phyloP scores from a whole-genome alignment of 2,797 vertebrate species.

The Sciurus carolinensis region DNA sequence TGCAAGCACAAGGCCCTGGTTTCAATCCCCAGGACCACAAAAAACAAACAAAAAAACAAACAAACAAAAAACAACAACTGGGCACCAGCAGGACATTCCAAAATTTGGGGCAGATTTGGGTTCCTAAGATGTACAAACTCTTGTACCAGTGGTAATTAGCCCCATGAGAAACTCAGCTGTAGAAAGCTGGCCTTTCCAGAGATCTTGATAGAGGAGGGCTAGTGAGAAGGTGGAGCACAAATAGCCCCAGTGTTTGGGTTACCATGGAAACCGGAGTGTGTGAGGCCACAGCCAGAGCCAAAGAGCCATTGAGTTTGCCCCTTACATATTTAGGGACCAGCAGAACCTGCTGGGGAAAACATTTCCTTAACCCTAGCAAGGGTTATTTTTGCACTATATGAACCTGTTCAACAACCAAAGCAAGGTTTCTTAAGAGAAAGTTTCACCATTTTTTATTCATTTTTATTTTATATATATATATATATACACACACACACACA shows the following conservation, averaged over 20 bases:
- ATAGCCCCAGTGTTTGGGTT: slow-evolving; percentile 68
- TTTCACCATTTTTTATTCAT: slow-evolving; percentile 43
- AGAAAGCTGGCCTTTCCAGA: slow-evolving; percentile 33
- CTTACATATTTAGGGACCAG: slow-evolving; percentile 17
- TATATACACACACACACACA: no score
- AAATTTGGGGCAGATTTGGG: not conserved
- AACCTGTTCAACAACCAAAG: not conserved
- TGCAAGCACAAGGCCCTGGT: no score
- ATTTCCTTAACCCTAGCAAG: not conserved
- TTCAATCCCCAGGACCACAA: no score
- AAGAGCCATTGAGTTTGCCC: slow-evolving; percentile 55
- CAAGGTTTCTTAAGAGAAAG: slow-evolving; percentile 46
- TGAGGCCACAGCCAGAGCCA: not conserved
- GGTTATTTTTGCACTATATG: not conserved
- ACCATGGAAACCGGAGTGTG: slow-evolving; percentile 72
- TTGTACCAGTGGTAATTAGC: slow-evolving; percentile 21
- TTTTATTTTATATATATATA: slow-evolving; percentile 67
- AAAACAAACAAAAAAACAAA: not conserved
- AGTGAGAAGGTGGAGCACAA: slow-evolving; percentile 37
- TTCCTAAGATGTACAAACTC: not conserved
- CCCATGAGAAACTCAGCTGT: not conserved
- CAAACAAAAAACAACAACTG: no score
- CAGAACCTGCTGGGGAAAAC: slow-evolving; percentile 15
- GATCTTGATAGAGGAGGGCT: not conserved
- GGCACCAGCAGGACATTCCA: not conserved